Conservation (phyloP, 2,888 invertebrate genomes). For the Dryomyza anilis region DNA sequence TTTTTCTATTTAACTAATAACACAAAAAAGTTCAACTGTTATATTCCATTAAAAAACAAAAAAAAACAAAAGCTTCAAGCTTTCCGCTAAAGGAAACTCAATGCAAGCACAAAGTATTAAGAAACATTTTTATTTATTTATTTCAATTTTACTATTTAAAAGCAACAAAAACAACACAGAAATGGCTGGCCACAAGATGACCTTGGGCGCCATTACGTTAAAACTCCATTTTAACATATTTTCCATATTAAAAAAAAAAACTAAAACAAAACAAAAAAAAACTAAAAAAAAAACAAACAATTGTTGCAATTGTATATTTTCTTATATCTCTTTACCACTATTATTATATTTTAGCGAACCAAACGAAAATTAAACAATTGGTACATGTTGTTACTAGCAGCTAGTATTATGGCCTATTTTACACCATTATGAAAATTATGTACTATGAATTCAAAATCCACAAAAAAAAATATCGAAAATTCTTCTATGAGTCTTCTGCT, state of each 20-base stretch:
- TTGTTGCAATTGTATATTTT: slow-evolving; percentile 38
- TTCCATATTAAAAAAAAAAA: slow-evolving; percentile 1
- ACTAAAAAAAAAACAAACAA: slow-evolving; percentile 33
- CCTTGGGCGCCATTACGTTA: background rate
- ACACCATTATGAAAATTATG: too few species aligned
- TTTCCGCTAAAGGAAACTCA: slow-evolving; percentile 4
- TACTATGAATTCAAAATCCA: slow-evolving; percentile 12
- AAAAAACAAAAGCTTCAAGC: slow-evolving; percentile 29
- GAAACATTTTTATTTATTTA: slow-evolving; percentile 16
- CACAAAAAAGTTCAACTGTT: slow-evolving; percentile 20
- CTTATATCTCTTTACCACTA: slow-evolving; percentile 29
- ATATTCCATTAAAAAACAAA: slow-evolving; percentile 26
- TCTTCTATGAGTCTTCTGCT: slow-evolving; percentile 46
- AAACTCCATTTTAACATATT: background rate
- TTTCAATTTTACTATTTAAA: slow-evolving; percentile 12
- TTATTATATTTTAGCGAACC: slow-evolving; percentile 15
- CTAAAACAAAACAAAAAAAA: background rate
- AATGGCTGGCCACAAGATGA: background rate
- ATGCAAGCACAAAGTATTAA: slow-evolving; percentile 27
- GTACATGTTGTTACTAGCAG: slow-evolving; percentile 7
- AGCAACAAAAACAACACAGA: background rate
- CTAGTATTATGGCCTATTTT: background rate
- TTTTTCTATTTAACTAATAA: slow-evolving; percentile 32
- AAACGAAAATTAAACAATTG: background rate
- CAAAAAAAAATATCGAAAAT: slow-evolving; percentile 35